phyloP scores from a whole-genome alignment of 2,888 invertebrate species.

The Drymonia ruficornis region DNA sequence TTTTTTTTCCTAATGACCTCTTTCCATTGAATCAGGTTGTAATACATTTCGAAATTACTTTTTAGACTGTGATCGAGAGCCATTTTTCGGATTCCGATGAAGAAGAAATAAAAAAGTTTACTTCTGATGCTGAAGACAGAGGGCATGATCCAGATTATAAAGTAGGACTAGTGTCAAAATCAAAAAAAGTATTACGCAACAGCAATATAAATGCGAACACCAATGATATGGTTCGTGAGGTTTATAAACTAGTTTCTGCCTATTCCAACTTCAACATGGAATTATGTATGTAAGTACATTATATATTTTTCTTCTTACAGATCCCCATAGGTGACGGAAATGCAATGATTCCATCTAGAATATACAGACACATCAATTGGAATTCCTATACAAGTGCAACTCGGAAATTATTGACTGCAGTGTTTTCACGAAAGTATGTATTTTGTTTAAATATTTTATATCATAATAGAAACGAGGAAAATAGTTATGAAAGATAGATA shows the following conservation, averaged over 20 bases:
- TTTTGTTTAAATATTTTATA: background rate
- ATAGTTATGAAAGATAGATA: background rate
- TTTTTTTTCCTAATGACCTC: no score
- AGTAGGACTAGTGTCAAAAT: slow-evolving; percentile 13
- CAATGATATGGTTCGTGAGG: slow-evolving; percentile 30
- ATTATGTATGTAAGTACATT: background rate
- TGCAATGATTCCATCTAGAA: slow-evolving; percentile 46
- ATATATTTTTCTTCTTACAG: slow-evolving; percentile 26
- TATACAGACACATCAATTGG: slow-evolving; percentile 78
- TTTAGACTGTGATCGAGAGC: slow-evolving; percentile 19
- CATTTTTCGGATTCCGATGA: slow-evolving; percentile 8
- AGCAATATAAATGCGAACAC: slow-evolving; percentile 24
- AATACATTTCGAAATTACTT: background rate
- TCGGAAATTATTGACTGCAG: slow-evolving; percentile 71
- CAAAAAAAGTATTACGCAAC: slow-evolving; percentile 25
- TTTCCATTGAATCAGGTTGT: background rate
- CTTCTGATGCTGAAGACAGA: slow-evolving; percentile 10
- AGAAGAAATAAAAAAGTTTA: slow-evolving; percentile 8
- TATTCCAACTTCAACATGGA: no score
- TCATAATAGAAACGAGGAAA: background rate
- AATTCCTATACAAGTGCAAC: slow-evolving; percentile 77
- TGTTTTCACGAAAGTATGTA: slow-evolving; percentile 72
- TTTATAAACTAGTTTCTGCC: background rate
- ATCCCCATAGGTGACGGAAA: slow-evolving; percentile 54
- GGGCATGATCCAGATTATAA: slow-evolving; percentile 10